Conservation (phyloP, 2,888 invertebrate species). For the Spilarctia lutea region DNA sequence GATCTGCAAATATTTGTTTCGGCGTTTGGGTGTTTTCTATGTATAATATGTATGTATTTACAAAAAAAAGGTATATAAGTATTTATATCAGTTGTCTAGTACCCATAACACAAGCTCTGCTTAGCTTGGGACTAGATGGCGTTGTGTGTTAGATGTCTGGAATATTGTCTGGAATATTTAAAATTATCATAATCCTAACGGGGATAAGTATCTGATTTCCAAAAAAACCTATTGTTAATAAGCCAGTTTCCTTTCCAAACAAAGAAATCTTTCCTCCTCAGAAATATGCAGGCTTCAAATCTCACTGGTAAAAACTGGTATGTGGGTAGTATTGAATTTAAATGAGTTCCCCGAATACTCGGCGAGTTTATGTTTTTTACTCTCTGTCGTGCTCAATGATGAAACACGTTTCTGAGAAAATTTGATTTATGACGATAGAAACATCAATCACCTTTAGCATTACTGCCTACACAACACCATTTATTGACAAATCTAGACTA, state of each 20-base stretch:
- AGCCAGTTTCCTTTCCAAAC: neutral
- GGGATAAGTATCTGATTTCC: too few relatives aligned
- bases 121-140: too few relatives aligned
- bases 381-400: neutral
- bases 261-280: neutral
- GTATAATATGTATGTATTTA: too few relatives aligned
- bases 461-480: slow-evolving; percentile 2
- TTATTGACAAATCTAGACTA: neutral
- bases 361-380: slow-evolving; percentile 23
- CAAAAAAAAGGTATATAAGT: too few relatives aligned
- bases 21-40: too few relatives aligned
- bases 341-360: slow-evolving; percentile 39
- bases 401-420: slow-evolving; percentile 17
- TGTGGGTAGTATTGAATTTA: slow-evolving; percentile 47
- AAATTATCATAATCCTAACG: neutral
- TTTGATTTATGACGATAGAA: slow-evolving; percentile 10
- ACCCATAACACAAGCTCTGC: too few relatives aligned
- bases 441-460: slow-evolving; percentile 13
- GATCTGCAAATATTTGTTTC: too few relatives aligned
- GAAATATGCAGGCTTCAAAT: slow-evolving; percentile 14
- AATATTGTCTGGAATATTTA: too few relatives aligned
- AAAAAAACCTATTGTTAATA: too few relatives aligned
- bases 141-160: too few relatives aligned
- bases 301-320: slow-evolving; percentile 20
- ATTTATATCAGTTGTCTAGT: too few relatives aligned